A percentile compares a stretch with the other conserved stretches of the same genome.
Evolutionary conservation across 2,113 vertebrate genomes (phyloP).

Genomic region (Oreochromis tanganicae): DNA sequence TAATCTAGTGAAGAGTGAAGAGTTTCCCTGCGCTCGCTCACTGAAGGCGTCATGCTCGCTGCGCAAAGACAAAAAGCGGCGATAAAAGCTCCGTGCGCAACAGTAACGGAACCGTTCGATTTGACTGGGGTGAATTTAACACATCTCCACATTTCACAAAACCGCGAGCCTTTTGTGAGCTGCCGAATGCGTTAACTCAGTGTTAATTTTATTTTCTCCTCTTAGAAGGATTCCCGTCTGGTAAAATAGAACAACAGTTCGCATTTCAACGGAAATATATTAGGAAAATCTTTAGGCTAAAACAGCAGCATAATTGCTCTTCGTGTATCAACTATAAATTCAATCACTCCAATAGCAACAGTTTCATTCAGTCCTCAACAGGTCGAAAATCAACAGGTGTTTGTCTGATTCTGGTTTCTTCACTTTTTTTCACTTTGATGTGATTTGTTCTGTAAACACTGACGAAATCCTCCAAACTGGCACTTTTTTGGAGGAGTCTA

Average conservation of each 20-base stretch:
- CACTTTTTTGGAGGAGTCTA: constrained; percentile 83
- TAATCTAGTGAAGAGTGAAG: constrained; percentile 85
- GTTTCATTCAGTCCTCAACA: constrained; percentile 23
- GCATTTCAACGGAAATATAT: background rate
- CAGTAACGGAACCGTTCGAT: constrained; percentile 10
- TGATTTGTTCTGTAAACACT: constrained; percentile 39
- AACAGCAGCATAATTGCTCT: background rate
- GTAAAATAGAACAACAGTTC: background rate
- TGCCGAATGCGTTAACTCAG: background rate
- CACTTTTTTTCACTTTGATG: background rate
- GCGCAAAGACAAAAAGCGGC: constrained; percentile 73
- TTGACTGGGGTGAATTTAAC: background rate
- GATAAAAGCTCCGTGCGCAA: constrained; percentile 57
- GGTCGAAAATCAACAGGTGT: constrained; percentile 74
- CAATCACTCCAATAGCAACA: background rate
- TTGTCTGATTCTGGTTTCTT: background rate
- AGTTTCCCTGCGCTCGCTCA: constrained; percentile 73
- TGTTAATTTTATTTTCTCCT: background rate
- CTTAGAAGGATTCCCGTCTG: background rate
- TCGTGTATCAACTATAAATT: constrained; percentile 37
- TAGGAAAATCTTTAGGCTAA: background rate
- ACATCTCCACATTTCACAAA: background rate
- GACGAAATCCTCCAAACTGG: constrained; percentile 66
- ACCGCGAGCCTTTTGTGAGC: background rate
- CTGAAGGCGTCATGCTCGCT: constrained; percentile 67